Percentiles rank a stretch among this genome's conserved stretches.
Evolutionary conservation across 2,113 vertebrate genomes (phyloP).

Genomic region (Seriola dumerili): DNA sequence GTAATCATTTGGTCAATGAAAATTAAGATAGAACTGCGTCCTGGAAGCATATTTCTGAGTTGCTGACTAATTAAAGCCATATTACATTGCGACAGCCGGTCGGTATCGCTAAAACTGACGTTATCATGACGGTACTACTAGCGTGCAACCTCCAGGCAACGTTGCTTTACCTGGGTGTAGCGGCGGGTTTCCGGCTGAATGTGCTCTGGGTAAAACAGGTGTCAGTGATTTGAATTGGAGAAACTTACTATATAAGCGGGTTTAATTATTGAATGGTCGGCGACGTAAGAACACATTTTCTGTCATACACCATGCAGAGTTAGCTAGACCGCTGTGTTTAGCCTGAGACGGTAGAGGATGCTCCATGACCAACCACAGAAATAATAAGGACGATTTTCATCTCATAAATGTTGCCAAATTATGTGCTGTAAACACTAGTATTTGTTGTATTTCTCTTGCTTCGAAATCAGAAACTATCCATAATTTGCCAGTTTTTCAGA

Average conservation of each 20-base stretch:
- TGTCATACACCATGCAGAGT: not conserved
- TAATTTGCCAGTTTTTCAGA: not conserved
- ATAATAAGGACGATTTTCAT: not conserved
- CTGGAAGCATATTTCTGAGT: not conserved
- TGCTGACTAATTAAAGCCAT: not conserved
- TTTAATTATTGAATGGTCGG: not conserved
- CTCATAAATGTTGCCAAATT: too few species aligned
- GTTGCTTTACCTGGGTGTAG: not conserved
- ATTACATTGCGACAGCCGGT: not conserved
- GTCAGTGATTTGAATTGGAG: not conserved
- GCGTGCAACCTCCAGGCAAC: slow-evolving; percentile 23
- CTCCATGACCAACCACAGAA: not conserved
- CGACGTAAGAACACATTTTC: not conserved
- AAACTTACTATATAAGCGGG: not conserved
- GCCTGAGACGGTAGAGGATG: not conserved
- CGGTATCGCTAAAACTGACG: not conserved
- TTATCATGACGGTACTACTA: slow-evolving; percentile 24
- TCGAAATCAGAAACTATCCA: too few species aligned
- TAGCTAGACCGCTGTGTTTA: not conserved
- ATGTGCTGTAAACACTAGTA: too few species aligned
- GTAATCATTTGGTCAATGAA: slow-evolving; percentile 55
- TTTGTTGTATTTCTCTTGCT: not conserved
- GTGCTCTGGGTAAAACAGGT: not conserved
- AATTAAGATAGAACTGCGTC: not conserved
- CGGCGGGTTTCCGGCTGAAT: not conserved